phyloP scores from a whole-genome alignment of 2,888 invertebrate species.

The Koerneria pararmatus region DNA sequence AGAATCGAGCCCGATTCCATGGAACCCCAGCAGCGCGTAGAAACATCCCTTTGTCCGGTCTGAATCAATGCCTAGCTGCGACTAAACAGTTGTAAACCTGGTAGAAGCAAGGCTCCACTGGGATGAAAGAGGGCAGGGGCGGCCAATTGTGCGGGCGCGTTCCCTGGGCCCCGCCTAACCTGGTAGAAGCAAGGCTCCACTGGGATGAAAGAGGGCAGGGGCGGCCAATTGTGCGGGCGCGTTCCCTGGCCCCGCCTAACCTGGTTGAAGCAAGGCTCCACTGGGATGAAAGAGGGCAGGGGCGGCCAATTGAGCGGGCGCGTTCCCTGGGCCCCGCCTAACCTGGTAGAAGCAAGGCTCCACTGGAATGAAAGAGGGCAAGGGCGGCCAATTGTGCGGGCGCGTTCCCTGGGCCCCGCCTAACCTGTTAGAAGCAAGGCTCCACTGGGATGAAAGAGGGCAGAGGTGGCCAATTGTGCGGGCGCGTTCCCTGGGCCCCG shows the following conservation, averaged over 20 bases:
- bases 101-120: conserved; percentile 93
- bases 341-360: conserved; percentile 95
- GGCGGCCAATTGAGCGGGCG: conserved; percentile 97
- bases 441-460: conserved; percentile 84
- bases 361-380: conserved; percentile 82
- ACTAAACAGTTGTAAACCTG: too few relatives aligned
- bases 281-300: conserved; percentile 80
- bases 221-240: conserved; percentile 96
- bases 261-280: conserved; percentile 97
- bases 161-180: too few relatives aligned
- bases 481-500: too few relatives aligned
- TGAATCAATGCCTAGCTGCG: too few relatives aligned
- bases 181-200: conserved; percentile 98
- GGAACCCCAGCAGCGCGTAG: too few relatives aligned
- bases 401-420: too few relatives aligned
- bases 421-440: conserved; percentile 94
- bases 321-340: too few relatives aligned
- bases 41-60: too few relatives aligned
- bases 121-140: conserved; percentile 85
- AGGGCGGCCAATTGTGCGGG: conserved; percentile 95
- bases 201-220: conserved; percentile 82
- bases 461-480: conserved; percentile 97
- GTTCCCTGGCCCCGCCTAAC: too few relatives aligned
- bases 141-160: conserved; percentile 97
- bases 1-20: too few relatives aligned